Conservation (phyloP, 2,113 vertebrate genomes). For the Bubo blakistoni region DNA sequence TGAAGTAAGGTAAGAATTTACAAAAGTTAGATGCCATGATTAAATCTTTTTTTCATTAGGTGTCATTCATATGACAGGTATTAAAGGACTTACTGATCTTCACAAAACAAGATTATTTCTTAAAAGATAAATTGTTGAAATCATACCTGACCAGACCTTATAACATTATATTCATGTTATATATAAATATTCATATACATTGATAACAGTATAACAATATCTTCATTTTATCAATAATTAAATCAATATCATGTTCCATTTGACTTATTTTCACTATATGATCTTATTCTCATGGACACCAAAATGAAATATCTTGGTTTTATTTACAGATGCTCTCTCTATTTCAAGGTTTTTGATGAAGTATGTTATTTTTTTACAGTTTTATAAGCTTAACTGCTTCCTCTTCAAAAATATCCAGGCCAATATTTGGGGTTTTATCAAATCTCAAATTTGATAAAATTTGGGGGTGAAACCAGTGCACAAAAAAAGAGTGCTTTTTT, state of each 20-base stretch:
- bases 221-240: neutral
- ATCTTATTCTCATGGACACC: neutral
- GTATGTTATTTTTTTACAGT: neutral
- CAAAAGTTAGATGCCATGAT: neutral
- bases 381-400: neutral
- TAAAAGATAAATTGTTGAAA: neutral
- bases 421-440: neutral
- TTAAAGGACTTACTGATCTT: neutral
- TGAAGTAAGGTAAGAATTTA: neutral
- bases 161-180: neutral
- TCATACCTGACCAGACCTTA: neutral
- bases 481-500: rapidly evolving
- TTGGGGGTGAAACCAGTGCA: neutral
- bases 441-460: neutral
- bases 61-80: neutral
- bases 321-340: neutral
- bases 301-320: neutral
- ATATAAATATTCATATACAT: too few relatives aligned
- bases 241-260: neutral
- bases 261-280: neutral
- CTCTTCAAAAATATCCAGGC: neutral
- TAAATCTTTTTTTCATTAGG: neutral
- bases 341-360: neutral
- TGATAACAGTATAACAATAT: neutral
- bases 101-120: neutral